Percentiles rank a stretch among this genome's conserved stretches.
Conservation (phyloP, 2,888 invertebrate species). For the Lacanobia oleracea region DNA sequence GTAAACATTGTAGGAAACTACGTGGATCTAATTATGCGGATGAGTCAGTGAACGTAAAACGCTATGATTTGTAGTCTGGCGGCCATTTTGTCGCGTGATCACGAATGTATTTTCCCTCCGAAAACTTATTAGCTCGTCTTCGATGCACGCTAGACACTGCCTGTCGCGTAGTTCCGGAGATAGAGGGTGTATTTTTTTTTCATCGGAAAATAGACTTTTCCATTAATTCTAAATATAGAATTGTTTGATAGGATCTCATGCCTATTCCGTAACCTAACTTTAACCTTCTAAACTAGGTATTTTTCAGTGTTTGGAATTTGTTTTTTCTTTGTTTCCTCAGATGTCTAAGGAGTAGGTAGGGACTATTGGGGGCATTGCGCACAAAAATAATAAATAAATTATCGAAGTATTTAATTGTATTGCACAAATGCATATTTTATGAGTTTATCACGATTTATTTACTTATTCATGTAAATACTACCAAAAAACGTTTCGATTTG, state of each 20-base stretch:
- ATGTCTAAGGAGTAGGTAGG: background rate
- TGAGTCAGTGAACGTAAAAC: slow-evolving; percentile 64
- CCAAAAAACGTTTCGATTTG: background rate
- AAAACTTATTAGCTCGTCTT: slow-evolving; percentile 72
- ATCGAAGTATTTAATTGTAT: background rate
- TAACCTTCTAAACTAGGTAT: background rate
- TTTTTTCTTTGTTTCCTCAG: background rate
- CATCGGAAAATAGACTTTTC: background rate
- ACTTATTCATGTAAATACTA: background rate
- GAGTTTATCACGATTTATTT: background rate
- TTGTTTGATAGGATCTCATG: background rate
- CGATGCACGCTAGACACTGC: slow-evolving; percentile 85
- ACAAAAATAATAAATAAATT: no score
- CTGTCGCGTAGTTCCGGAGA: slow-evolving; percentile 81
- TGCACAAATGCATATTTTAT: background rate
- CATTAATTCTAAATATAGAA: no score
- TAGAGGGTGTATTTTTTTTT: slow-evolving; percentile 1
- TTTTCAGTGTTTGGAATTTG: background rate
- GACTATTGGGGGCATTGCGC: no score
- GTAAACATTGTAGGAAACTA: slow-evolving; percentile 53
- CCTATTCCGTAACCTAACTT: background rate
- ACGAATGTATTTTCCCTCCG: slow-evolving; percentile 79
- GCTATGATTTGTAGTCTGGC: slow-evolving; percentile 64
- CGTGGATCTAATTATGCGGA: slow-evolving; percentile 51
- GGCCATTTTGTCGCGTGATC: slow-evolving; percentile 79